These are phyloP conservation scores for Tenualosa ilisha DNA, from an alignment of 2,797 vertebrate species.

Conservation along the genomic window DNA sequence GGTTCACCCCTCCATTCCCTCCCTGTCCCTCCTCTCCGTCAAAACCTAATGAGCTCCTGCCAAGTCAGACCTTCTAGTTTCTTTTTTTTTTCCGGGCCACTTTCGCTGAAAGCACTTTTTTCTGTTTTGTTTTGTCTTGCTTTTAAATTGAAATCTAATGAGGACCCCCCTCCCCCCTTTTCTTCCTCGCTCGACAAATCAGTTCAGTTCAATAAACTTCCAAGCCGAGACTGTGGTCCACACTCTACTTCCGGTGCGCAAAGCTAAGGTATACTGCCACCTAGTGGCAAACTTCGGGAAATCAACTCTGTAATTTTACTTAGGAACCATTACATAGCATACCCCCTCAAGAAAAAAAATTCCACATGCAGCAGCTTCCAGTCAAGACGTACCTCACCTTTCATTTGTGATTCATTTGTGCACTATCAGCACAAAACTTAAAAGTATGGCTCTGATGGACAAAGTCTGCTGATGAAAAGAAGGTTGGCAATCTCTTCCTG, in stretches of 20 bases:
- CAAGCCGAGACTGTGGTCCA: neutral
- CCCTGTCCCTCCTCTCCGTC: neutral
- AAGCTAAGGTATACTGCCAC: conserved; percentile 66
- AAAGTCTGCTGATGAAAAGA: neutral
- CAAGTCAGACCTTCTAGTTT: neutral
- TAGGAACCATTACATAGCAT: neutral
- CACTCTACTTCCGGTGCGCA: conserved; percentile 10
- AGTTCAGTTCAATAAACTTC: neutral
- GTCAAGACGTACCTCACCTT: neutral
- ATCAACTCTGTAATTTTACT: neutral
- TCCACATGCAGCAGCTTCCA: neutral
- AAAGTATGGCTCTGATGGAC: neutral
- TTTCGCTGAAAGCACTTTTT: neutral
- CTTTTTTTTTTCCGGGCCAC: neutral
- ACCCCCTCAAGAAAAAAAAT: neutral
- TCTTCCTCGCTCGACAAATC: neutral
- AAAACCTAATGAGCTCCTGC: neutral
- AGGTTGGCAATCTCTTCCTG: neutral
- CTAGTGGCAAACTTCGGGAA: conserved; percentile 56
- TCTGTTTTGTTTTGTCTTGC: neutral
- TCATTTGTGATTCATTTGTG: neutral
- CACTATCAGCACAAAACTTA: neutral
- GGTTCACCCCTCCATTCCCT: neutral
- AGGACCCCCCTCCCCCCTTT: neutral
- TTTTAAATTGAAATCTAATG: neutral